Evolutionary conservation across 2,113 vertebrate species (phyloP).

Genomic region (Peucedramus taeniatus): DNA sequence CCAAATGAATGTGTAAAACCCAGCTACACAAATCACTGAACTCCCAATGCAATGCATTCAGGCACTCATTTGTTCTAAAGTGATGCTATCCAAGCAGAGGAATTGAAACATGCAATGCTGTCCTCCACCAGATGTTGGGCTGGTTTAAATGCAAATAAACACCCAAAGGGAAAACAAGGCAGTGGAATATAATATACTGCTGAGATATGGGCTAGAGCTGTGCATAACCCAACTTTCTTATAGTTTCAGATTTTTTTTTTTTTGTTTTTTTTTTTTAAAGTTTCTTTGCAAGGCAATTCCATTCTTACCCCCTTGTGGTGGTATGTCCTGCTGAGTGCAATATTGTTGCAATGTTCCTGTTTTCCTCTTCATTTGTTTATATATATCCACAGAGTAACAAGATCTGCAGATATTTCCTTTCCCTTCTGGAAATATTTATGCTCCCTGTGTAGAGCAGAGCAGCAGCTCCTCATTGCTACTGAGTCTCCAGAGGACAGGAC

Average conservation of each 20-base stretch:
- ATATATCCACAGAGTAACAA: neutral
- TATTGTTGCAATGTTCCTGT: neutral
- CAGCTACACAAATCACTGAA: neutral
- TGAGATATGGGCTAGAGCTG: neutral
- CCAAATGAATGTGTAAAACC: neutral
- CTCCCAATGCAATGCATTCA: neutral
- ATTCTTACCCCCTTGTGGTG: neutral
- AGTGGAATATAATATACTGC: neutral
- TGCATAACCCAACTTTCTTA: neutral
- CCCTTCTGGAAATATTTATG: neutral
- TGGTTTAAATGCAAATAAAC: conserved; percentile 33
- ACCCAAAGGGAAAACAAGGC: neutral
- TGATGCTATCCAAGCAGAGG: neutral
- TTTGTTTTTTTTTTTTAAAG: neutral
- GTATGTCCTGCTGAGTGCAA: neutral
- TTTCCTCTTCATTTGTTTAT: conserved; percentile 2
- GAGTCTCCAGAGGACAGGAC: neutral
- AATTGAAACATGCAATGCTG: neutral
- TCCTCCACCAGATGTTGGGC: neutral
- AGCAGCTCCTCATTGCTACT: neutral
- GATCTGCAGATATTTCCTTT: neutral
- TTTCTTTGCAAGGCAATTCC: neutral
- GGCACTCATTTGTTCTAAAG: neutral
- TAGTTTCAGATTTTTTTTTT: neutral
- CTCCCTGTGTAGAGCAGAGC: neutral